phyloP scores from a whole-genome alignment of 2,113 vertebrate species.

The Micronycteris hirsuta region DNA sequence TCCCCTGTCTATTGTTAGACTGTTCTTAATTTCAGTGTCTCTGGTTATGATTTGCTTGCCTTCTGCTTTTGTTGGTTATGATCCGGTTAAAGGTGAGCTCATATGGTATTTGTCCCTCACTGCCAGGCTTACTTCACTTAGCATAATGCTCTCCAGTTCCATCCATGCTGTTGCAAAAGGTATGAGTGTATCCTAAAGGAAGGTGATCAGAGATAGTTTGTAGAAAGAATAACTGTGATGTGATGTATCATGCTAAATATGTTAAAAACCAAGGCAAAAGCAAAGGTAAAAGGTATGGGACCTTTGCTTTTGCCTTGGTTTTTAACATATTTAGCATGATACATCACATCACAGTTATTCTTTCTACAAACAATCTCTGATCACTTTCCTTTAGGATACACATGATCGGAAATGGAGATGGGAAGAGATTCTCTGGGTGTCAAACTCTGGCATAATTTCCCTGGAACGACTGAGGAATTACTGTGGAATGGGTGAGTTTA shows the following conservation, averaged over 20 bases:
- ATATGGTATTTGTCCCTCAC: too few species aligned
- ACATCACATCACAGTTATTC: background rate
- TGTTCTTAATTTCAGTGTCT: too few species aligned
- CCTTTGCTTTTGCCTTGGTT: background rate
- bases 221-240: background rate
- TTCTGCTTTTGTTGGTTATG: too few species aligned
- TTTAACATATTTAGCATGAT: background rate
- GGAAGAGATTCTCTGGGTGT: background rate
- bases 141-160: too few species aligned
- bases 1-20: too few species aligned
- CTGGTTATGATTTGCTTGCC: too few species aligned
- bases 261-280: background rate
- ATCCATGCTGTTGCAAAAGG: too few species aligned
- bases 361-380: background rate
- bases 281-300: background rate
- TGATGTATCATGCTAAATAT: background rate
- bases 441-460: background rate
- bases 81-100: too few species aligned
- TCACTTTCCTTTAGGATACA: background rate
- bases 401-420: background rate
- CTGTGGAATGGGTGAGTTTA: background rate
- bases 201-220: background rate
- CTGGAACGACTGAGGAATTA: background rate
- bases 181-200: background rate
- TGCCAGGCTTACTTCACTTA: too few species aligned